These are phyloP conservation scores for Carpatolechia fugitivella DNA, from an alignment of 2,888 invertebrate species.

Conservation along the genomic window DNA sequence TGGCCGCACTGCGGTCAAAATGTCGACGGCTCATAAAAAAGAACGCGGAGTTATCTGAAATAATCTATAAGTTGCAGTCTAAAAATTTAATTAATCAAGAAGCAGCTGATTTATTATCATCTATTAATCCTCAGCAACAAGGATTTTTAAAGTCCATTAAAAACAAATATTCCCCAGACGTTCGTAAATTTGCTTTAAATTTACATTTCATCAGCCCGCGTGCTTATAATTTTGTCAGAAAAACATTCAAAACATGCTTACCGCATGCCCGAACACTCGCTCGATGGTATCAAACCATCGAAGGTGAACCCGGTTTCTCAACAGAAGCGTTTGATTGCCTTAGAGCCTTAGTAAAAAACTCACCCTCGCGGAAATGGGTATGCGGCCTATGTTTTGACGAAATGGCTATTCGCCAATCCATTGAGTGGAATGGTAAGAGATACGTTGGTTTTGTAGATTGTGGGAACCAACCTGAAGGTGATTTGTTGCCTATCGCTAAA, in stretches of 20 bases:
- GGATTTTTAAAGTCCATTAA: constrained; percentile 14
- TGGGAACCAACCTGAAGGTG: background rate
- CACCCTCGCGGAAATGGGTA: background rate
- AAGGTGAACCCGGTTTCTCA: constrained; percentile 7
- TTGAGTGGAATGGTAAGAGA: constrained; percentile 17
- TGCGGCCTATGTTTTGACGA: constrained; percentile 18
- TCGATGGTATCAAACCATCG: constrained; percentile 23
- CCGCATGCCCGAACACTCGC: constrained; percentile 23
- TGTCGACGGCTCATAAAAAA: background rate
- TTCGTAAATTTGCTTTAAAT: constrained; percentile 20
- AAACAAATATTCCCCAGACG: background rate
- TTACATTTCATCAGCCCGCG: constrained; percentile 23
- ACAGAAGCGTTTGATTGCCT: constrained; percentile 17
- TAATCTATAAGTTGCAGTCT: background rate
- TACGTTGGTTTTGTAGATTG: constrained; percentile 17
- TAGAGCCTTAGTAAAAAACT: constrained; percentile 9
- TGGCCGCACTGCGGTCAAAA: background rate
- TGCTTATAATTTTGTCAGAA: constrained; percentile 24
- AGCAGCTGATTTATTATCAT: background rate
- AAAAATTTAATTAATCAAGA: background rate
- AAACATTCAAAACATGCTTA: constrained; percentile 23
- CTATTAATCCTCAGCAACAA: constrained; percentile 4
- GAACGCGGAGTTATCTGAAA: background rate
- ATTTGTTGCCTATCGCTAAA: constrained; percentile 8
- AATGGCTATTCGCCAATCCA: constrained; percentile 12